Percentiles rank a stretch among this genome's conserved stretches.
phyloP scores from a whole-genome alignment of 2,113 vertebrate species.

The Corapipo altera region DNA sequence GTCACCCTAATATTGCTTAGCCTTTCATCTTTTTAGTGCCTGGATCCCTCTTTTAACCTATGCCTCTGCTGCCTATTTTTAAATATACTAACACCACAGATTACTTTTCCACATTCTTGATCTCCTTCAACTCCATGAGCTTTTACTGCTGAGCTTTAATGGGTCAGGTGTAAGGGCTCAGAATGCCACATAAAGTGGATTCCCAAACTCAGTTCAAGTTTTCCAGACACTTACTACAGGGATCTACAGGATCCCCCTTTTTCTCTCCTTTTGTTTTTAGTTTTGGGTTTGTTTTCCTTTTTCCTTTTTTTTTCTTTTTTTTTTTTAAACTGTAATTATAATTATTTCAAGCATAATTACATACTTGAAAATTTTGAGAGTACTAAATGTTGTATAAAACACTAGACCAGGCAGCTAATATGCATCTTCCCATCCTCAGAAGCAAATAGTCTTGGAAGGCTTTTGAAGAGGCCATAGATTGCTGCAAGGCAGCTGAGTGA shows the following conservation, averaged over 20 bases:
- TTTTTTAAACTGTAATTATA: neutral
- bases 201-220: neutral
- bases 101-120: neutral
- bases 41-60: neutral
- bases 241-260: neutral
- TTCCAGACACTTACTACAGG: neutral
- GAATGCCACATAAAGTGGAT: neutral
- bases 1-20: neutral
- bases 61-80: neutral
- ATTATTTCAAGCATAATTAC: neutral
- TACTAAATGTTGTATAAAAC: neutral
- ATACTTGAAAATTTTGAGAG: neutral
- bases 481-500: conserved; percentile 7
- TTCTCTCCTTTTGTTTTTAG: neutral
- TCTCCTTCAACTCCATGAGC: neutral
- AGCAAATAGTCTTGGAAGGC: neutral
- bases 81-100: neutral
- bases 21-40: neutral
- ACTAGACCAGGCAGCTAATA: neutral
- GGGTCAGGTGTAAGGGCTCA: neutral
- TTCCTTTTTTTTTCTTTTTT: neutral
- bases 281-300: neutral
- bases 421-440: neutral
- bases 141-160: neutral
- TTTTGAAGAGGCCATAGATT: neutral